Conservation (phyloP, 2,888 invertebrate species). For the Agrilus cyanescens region DNA sequence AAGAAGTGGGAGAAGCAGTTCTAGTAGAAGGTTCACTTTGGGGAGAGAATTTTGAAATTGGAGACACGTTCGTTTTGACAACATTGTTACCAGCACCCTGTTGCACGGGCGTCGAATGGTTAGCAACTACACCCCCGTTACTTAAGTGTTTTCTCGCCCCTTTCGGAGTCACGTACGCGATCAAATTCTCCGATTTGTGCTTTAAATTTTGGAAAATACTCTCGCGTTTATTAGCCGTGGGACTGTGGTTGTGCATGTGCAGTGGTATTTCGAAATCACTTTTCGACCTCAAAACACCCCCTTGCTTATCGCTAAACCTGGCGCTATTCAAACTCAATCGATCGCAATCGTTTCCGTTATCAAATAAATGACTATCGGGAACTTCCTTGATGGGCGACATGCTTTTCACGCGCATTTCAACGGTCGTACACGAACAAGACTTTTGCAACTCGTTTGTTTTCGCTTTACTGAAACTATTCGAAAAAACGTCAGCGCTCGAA, state of each 20-base stretch:
- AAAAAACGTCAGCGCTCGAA: slow-evolving; percentile 22
- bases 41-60: slow-evolving; percentile 19
- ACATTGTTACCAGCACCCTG: slow-evolving; percentile 16
- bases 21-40: slow-evolving; percentile 24
- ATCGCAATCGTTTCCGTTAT: background rate
- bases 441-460: slow-evolving; percentile 24
- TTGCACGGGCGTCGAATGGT: slow-evolving; percentile 22
- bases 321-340: slow-evolving; percentile 5
- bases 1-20: slow-evolving; percentile 26
- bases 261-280: slow-evolving; percentile 32
- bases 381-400: slow-evolving; percentile 12
- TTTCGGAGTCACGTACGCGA: slow-evolving; percentile 48
- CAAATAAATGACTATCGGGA: slow-evolving; percentile 6
- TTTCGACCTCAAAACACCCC: slow-evolving; percentile 29
- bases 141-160: slow-evolving; percentile 34
- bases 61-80: slow-evolving; percentile 24
- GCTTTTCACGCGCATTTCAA: slow-evolving; percentile 18
- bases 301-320: slow-evolving; percentile 7
- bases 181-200: slow-evolving; percentile 34
- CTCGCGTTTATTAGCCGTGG: slow-evolving; percentile 8
- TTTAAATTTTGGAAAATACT: slow-evolving; percentile 21
- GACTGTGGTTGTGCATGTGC: slow-evolving; percentile 3
- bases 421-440: slow-evolving; percentile 24
- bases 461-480: slow-evolving; percentile 20
- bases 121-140: slow-evolving; percentile 7